Base-by-base conservation (phyloP, 2,888 invertebrate species). In the Temnothorax ravouxi region DNA sequence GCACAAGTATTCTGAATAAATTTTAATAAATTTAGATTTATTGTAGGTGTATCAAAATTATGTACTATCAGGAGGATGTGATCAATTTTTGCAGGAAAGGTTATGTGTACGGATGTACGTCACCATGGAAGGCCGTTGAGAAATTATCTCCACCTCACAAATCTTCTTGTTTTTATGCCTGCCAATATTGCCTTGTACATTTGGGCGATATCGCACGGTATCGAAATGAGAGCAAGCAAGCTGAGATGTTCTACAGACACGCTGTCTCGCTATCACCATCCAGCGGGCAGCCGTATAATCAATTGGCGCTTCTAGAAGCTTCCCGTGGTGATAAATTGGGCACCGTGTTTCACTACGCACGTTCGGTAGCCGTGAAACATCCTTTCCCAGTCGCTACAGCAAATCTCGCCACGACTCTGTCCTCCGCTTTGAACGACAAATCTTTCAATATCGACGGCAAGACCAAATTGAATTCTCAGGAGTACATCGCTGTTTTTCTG, bases 241-340 rank as follows among this genome's bases (percentile, higher is more conserved):
- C 98, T 0, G 98, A 98, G 93, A 97, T 97, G 21, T 98, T 98
- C 95, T 98, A 98, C 95, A 97, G 97, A 90, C 97, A 97, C 95
- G 97, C 97, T 62, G 96, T 97, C 69, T 96, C 96, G 71, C 96
- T 97, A 80, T 97, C 97, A 4, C 97, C 97, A 79, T 96, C 96
- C 89, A 97, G 97, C 86, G 98, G 98, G 6, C 98, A 98, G 95
- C 98, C 98, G 0, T 98, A 98, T 95, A 98, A 98, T 95, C 98
- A 98, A 95, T 95, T 98, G 92, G 97, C 98, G 74, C 95, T 98
- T 67, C 95, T 98, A 88, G 97, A 98, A 94, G 97, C 97, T 89
- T 97, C 97, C 52, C 96, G 97, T 88, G 97, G 97, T 25, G 97
- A 98, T 93, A 97, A 97, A 91, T 96, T 98, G 86, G 97, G 97